Conservation (phyloP, 2,888 invertebrate genomes). For the Sisyra terminalis region DNA sequence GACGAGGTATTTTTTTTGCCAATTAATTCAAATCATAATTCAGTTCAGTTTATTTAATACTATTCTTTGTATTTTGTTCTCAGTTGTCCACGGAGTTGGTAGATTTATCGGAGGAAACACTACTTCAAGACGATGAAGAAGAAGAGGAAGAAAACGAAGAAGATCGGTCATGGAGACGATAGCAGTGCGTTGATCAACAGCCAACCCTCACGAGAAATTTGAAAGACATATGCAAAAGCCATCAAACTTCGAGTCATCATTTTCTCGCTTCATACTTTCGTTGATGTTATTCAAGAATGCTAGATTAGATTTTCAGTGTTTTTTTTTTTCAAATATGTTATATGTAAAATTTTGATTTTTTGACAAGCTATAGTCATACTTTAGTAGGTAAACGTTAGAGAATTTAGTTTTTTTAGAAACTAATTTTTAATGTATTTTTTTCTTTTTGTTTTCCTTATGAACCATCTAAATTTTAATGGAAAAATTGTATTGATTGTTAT, state of each 20-base stretch:
- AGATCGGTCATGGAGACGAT: conserved; percentile 84
- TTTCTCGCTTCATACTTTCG: not conserved
- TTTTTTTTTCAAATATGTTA: not conserved
- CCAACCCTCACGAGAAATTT: too few species aligned
- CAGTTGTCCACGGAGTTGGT: conserved; percentile 12
- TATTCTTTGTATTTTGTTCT: conserved; percentile 5
- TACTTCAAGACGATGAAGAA: conserved; percentile 69
- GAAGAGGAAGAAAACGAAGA: conserved; percentile 75
- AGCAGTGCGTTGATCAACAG: conserved; percentile 25
- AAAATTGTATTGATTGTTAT: too few species aligned
- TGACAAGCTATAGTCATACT: too few species aligned
- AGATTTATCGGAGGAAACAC: conserved; percentile 41
- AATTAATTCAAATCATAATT: not conserved
- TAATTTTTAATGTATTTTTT: too few species aligned
- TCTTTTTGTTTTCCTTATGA: too few species aligned
- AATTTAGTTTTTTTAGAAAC: too few species aligned
- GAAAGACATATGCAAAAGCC: too few species aligned
- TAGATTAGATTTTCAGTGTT: not conserved
- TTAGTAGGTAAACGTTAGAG: too few species aligned
- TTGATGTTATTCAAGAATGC: not conserved
- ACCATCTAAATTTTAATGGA: too few species aligned
- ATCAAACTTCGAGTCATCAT: too few species aligned
- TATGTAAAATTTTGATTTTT: not conserved
- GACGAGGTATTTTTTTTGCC: conserved; percentile 22
- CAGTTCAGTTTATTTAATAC: not conserved